Percentiles rank a stretch among this genome's conserved stretches.
Evolutionary conservation across 1,140 invertebrate species (phyloP).

Genomic region (Micrasema longulum): DNA sequence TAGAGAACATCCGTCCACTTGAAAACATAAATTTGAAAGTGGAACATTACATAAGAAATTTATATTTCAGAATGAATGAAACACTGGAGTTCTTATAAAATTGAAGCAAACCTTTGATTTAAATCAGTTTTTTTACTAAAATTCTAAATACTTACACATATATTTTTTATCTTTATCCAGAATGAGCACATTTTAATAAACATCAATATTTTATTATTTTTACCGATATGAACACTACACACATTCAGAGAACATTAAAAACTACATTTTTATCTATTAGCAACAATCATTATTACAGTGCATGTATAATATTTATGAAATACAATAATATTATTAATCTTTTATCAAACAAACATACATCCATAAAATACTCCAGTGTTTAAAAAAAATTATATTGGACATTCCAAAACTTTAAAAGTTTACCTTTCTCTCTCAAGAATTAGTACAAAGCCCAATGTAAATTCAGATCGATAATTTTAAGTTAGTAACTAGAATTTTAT

Average conservation of each 20-base stretch:
- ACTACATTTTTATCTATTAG: too few relatives aligned
- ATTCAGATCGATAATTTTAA: constrained; percentile 50
- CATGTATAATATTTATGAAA: too few relatives aligned
- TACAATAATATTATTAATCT: not conserved
- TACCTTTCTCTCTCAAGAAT: constrained; percentile 41
- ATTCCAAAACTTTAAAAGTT: constrained; percentile 44
- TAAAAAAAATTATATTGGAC: too few relatives aligned
- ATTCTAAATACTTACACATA: too few relatives aligned
- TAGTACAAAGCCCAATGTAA: constrained; percentile 51
- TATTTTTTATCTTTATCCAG: too few relatives aligned
- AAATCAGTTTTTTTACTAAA: too few relatives aligned
- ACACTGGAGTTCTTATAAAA: constrained; percentile 2
- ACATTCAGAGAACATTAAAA: too few relatives aligned
- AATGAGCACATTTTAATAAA: too few relatives aligned
- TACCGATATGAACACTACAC: too few relatives aligned
- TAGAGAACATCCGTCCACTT: constrained; percentile 48
- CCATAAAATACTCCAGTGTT: not conserved
- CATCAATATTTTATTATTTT: not conserved
- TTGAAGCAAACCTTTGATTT: too few relatives aligned
- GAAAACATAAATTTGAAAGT: constrained; percentile 41
- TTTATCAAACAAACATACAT: not conserved
- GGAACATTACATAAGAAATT: constrained; percentile 14
- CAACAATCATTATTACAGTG: too few relatives aligned
- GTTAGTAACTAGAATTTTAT: constrained; percentile 47
- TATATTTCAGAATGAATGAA: too few relatives aligned